Base-by-base conservation (phyloP, 1,140 invertebrate genomes). In the Ganaspis sp. region DNA sequence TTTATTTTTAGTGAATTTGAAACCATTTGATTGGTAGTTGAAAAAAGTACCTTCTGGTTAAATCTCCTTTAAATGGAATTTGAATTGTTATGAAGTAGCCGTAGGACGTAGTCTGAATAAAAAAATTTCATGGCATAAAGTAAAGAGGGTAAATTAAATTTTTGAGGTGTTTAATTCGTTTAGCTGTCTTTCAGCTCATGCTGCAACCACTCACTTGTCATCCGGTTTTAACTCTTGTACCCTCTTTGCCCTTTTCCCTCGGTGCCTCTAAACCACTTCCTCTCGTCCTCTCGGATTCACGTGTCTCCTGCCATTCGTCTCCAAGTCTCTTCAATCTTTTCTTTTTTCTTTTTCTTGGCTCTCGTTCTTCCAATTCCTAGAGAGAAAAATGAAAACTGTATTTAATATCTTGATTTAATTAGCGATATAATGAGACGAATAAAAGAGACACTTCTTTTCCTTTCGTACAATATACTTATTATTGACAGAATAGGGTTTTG, bases 231-330 rank as follows among this genome's bases (percentile, higher is more conserved):
- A 42, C 26, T 49, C 40, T 26, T 45, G 15, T 23, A 11, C 45
- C 40, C 12, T 72, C 64, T 72, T 58, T 58, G 38, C 37, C n/a
- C 45, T 64, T 49, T 53, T 69, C 38, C 21, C 26, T 42, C 19
- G 70, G 23, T 34, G 49, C 26, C 37, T n/a, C 45, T 45, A 73
- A 49, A 64, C 70, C 73, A 71, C 76, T 78, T 23, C 70, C 42
- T 64, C 58, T 75, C 37, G 75, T 74, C 70, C 17, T 53, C 70
- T 70, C 45, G 72, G 26, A 78, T 29, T 45, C 70, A 64, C 19
- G 34, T 38, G 26, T 42, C 54, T 69, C 21, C 54, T 38, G 15
- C 53, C 49, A 40, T 54, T 74, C 49, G 26, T 64, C 21, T 54
- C 72, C 17, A 26, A 21, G 5, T 73, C 29, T 26, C 37, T 64